Conservation (phyloP, 2,888 invertebrate genomes). For the Eumerus sabulonum region DNA sequence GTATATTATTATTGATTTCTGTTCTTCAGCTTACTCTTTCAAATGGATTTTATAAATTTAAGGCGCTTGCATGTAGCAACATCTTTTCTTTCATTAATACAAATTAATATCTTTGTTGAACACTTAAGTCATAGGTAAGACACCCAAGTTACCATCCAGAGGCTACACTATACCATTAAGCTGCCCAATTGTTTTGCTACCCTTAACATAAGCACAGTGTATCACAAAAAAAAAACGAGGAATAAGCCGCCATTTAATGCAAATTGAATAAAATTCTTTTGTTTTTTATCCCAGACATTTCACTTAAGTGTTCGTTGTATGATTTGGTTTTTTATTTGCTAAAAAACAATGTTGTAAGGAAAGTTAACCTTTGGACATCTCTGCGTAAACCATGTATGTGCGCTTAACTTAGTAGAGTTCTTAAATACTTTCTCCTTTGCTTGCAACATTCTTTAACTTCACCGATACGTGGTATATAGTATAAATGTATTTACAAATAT, state of each 20-base stretch:
- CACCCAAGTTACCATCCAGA: slow-evolving; percentile 15
- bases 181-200: slow-evolving; percentile 28
- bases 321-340: slow-evolving; percentile 14
- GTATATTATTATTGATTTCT: slow-evolving; percentile 48
- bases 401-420: slow-evolving; percentile 25
- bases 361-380: slow-evolving; percentile 28
- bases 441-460: slow-evolving; percentile 28
- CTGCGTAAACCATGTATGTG: slow-evolving; percentile 41
- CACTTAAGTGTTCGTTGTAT: slow-evolving; percentile 10
- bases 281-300: neutral
- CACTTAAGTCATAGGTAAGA: slow-evolving; percentile 15
- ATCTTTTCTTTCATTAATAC: slow-evolving; percentile 36
- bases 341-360: too few relatives aligned
- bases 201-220: slow-evolving; percentile 22
- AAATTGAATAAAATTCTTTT: neutral
- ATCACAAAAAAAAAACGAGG: slow-evolving; percentile 16
- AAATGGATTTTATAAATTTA: slow-evolving; percentile 63
- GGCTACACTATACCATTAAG: slow-evolving; percentile 10
- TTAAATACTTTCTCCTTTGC: slow-evolving; percentile 52
- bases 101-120: slow-evolving; percentile 12
- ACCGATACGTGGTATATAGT: too few relatives aligned
- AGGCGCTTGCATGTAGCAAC: slow-evolving; percentile 56
- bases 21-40: slow-evolving; percentile 13
- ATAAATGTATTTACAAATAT: slow-evolving; percentile 51
- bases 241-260: slow-evolving; percentile 23